Base-by-base conservation (phyloP, 2,797 vertebrate genomes). In the Gymnothorax javanicus region DNA sequence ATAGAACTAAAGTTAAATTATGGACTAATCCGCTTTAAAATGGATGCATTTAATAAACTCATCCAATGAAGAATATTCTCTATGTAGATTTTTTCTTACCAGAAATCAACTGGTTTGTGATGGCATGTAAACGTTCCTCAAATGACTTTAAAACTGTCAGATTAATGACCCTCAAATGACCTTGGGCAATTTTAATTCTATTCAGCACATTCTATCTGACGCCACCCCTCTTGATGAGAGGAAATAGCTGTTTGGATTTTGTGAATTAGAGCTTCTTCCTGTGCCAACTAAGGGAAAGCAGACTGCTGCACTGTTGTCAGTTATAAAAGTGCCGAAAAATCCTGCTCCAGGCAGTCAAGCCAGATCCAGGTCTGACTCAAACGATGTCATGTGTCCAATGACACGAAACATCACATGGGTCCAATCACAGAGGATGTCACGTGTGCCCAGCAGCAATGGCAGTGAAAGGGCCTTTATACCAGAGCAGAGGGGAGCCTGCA, bases 301-400 rank as follows among this genome's bases (percentile, higher is more conserved):
- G 91, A 71, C 91, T 93, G 90, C 88, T 60, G 88, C 91, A 92
- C 93, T 93, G 90, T 90, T 91, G 84, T 86, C 88, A 69, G 57
- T 77, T 62, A 92, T 62, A 62, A 23, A 62, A 62, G 23, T 62
- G 15, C 3, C 60, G 60, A n/a, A 4, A 20, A 64, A 64, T 20
- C 60, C 60, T 60, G 11, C 59, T 13, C 59, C 59, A 15, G 59
- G 60, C 13, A 17, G 13, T 62, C 60, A 20, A 20, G 7, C 62
- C 62, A 64, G 23, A 64, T 13, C 62, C 62, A 23, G 17, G 7
- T 17, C 62, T 64, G 62, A 23, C 62, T 64, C 62, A 64, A 17
- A 64, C 7, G 62, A 64, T 64, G 7, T 64, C 20, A 64, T 6
- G 62, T 23, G 17, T 64, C 33, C 33, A 43, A 43, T 43, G 33